Base-by-base conservation (phyloP, 2,888 invertebrate genomes). In the Caenorhabditis sp. region DNA sequence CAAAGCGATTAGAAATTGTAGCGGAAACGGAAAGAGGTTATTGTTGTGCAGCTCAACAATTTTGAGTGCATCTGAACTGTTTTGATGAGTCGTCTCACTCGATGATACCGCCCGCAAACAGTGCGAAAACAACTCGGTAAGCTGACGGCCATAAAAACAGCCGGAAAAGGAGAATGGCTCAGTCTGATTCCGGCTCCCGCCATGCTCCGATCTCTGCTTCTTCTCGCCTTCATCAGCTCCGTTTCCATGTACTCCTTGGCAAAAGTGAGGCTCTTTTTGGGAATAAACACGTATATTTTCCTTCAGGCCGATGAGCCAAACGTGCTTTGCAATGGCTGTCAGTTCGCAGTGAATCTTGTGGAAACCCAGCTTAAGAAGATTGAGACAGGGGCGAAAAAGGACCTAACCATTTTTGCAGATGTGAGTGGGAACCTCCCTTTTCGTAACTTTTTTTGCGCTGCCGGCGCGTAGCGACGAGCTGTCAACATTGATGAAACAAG, bases 291-390 rank as follows among this genome's bases (percentile, higher is more conserved):
- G n/a, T n/a, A 7, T 9, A 5, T 17, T 62, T 43, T 15, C 24
- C n/a, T n/a, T n/a, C n/a, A n/a, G n/a, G n/a, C n/a, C n/a, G n/a
- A n/a, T n/a, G 35, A 35, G 35, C 35, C 35, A 9, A 35, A 35
- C 35, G 35, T 35, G 9, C 41, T 61, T 6, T 74, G 74, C 32
- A 50, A 39, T 37, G 50, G 41, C 11, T 74, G 74, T 45, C 56
- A 68, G 32, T 35, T 62, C 13, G 66, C 27, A 2, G 41, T 66
- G 2, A 56, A 20, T 13, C 3, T 68, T 13, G 13, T 74, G 2
- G 62, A 61, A 17, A 20, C 24, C 5, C 26, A 41, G 8, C 35
- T 74, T 7, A 71, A 62, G 22, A 46, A 39, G 9, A 37, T 75
- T 6, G 75, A 75, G 26, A 39, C n/a, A 0, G 46, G 48, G 2